phyloP scores from a whole-genome alignment of 2,113 vertebrate genomes.

The Phodopus roborovskii region DNA sequence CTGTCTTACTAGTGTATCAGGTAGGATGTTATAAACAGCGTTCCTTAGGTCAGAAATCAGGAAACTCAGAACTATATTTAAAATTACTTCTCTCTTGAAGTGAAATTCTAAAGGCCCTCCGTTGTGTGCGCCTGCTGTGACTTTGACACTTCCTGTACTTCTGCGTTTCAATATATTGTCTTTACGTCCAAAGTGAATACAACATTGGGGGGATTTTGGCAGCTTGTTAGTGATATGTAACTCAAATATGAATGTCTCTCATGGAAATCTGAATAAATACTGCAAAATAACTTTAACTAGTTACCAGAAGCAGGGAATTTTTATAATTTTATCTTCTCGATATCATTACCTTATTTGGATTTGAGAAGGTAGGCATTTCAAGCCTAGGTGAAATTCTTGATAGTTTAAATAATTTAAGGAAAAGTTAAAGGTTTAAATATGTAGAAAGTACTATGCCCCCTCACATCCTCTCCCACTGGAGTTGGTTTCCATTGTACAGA shows the following conservation, averaged over 20 bases:
- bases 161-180: slow-evolving; percentile 4
- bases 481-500: slow-evolving; percentile 7
- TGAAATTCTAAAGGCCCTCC: slow-evolving; percentile 35
- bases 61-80: slow-evolving; percentile 37
- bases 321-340: not conserved
- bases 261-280: slow-evolving; percentile 16
- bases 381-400: not conserved
- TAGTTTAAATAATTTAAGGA: slow-evolving; percentile 14
- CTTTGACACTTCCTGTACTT: not conserved
- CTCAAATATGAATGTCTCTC: not conserved
- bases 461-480: not conserved
- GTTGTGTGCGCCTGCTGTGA: slow-evolving; percentile 23
- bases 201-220: slow-evolving; percentile 43
- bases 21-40: slow-evolving; percentile 45
- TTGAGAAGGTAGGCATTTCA: not conserved
- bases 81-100: slow-evolving; percentile 68
- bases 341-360: slow-evolving; percentile 23
- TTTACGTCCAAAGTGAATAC: slow-evolving; percentile 39
- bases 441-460: not conserved
- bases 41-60: not conserved
- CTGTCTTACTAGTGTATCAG: slow-evolving; percentile 46
- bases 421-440: not conserved
- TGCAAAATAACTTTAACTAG: slow-evolving; percentile 31
- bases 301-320: not conserved
- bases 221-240: slow-evolving; percentile 7